Conservation (phyloP, 2,113 vertebrate species). For the Brienomyrus brachyistius region DNA sequence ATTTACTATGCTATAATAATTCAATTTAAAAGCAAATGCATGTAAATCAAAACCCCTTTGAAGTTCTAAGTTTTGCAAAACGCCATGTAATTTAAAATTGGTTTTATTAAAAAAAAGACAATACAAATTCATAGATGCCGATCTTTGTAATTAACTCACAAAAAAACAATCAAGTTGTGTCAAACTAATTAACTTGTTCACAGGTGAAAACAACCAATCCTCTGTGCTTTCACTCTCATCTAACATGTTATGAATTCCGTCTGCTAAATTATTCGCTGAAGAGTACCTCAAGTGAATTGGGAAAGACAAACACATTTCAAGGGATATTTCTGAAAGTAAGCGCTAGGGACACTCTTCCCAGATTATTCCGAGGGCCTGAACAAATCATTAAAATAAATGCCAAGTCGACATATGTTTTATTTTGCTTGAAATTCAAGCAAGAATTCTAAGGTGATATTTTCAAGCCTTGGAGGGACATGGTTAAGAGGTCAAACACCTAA, state of each 20-base stretch:
- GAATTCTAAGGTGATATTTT: neutral
- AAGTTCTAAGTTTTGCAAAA: neutral
- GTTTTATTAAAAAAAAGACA: neutral
- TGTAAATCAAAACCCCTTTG: neutral
- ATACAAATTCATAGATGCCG: neutral
- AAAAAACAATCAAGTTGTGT: neutral
- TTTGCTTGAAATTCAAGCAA: neutral
- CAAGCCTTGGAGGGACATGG: neutral
- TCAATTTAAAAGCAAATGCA: neutral
- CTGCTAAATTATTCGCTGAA: neutral
- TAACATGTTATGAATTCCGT: neutral
- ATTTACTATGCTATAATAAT: neutral
- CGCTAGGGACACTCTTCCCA: constrained; percentile 17
- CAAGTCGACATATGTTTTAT: neutral
- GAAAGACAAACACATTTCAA: neutral
- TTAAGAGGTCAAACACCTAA: neutral
- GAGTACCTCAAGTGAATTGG: neutral
- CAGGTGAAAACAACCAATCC: neutral
- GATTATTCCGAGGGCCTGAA: neutral
- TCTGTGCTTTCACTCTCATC: neutral
- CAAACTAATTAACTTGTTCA: neutral
- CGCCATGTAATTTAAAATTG: neutral
- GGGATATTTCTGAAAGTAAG: neutral
- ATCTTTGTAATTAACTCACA: neutral
- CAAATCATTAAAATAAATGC: neutral